Evolutionary conservation across 2,113 vertebrate species (phyloP).

Genomic region (Anseranas semipalmata): DNA sequence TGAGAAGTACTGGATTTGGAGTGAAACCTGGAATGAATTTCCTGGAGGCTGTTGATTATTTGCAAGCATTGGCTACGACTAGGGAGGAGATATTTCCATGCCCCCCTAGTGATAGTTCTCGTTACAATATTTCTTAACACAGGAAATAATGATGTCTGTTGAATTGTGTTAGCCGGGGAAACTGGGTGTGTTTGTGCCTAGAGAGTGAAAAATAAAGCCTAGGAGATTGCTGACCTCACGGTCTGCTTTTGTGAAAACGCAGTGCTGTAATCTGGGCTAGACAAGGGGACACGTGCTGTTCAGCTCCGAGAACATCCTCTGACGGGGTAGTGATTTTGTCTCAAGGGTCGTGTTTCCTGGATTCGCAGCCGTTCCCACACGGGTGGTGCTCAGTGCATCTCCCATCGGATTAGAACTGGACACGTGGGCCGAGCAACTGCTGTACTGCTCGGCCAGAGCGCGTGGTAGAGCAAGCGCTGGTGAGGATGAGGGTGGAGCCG

Average conservation of each 20-base stretch:
- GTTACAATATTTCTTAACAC: neutral
- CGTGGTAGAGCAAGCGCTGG: neutral
- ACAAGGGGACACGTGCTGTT: neutral
- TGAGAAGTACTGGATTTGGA: neutral
- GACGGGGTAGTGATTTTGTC: neutral
- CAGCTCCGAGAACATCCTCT: neutral
- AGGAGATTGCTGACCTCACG: neutral
- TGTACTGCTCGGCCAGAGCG: neutral
- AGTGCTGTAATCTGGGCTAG: neutral
- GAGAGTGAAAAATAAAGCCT: neutral
- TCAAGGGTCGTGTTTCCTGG: neutral
- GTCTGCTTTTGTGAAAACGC: neutral
- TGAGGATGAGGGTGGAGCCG: neutral
- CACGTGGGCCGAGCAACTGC: neutral
- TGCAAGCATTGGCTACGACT: neutral
- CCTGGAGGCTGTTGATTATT: neutral
- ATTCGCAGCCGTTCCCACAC: neutral
- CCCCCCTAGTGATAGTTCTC: neutral
- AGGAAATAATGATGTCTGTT: conserved; percentile 25
- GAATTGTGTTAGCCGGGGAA: conserved; percentile 6
- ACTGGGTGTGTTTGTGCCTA: neutral
- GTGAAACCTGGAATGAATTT: neutral
- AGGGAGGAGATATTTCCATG: neutral
- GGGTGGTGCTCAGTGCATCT: neutral
- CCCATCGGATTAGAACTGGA: neutral